Percentiles rank a stretch among this genome's conserved stretches.
Evolutionary conservation across 35 echinoderm and acorn worm species (phyloP).

Genomic region (Lytechinus pictus): DNA sequence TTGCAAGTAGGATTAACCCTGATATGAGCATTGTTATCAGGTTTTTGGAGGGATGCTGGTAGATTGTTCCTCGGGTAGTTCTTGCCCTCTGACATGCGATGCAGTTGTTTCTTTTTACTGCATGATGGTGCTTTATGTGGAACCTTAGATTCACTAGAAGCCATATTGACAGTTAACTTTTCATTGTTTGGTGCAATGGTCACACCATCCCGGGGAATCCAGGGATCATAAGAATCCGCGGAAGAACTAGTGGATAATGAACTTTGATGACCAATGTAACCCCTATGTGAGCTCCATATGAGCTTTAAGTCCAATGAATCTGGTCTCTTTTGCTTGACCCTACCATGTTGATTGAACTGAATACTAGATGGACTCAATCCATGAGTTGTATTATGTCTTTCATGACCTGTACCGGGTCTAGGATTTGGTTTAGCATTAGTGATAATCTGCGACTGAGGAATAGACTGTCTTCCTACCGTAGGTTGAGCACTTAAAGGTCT

Average conservation of each 20-base stretch:
- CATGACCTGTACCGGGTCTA: not conserved
- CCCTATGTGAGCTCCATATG: constrained; percentile 46
- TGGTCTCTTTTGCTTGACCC: constrained; percentile 48
- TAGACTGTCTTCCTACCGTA: constrained; percentile 31
- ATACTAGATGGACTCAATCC: constrained; percentile 22
- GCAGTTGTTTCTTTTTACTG: constrained; percentile 37
- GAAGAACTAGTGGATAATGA: constrained; percentile 47
- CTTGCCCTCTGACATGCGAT: constrained; percentile 43
- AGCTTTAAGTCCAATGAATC: constrained; percentile 36
- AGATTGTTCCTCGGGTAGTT: constrained; percentile 8
- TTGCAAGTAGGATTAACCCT: not conserved
- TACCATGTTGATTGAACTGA: constrained; percentile 36
- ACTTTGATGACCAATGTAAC: constrained; percentile 32
- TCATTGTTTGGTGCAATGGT: not conserved
- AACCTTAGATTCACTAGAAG: constrained; percentile 23
- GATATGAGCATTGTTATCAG: not conserved
- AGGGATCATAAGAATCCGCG: constrained; percentile 40
- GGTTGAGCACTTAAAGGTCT: constrained; percentile 44
- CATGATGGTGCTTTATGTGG: not conserved
- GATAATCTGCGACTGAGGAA: not conserved
- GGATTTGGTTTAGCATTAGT: not conserved
- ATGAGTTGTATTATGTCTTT: not conserved
- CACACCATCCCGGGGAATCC: constrained; percentile 47
- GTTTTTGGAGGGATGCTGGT: constrained; percentile 16
- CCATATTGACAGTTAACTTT: constrained; percentile 27